Conservation (phyloP, 2,113 vertebrate species). For the Cochlearius cochlearius region DNA sequence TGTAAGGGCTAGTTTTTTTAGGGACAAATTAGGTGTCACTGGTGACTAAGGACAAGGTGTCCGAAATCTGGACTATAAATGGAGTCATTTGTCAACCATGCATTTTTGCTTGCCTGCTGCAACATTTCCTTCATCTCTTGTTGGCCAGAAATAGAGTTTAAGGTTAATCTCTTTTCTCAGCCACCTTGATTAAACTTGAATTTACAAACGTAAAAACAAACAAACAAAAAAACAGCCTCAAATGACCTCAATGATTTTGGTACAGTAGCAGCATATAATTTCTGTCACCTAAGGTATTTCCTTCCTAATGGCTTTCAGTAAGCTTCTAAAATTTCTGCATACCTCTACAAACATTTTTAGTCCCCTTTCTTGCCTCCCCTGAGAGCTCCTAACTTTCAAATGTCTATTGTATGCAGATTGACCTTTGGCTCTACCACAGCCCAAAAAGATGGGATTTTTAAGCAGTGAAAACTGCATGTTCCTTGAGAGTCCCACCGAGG, state of each 20-base stretch:
- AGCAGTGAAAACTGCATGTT: neutral
- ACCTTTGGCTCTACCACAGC: neutral
- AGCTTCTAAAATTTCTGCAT: neutral
- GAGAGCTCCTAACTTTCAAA: neutral
- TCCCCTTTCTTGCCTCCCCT: neutral
- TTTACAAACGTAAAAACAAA: neutral
- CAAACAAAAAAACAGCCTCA: neutral
- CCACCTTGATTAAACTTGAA: neutral
- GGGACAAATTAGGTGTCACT: conserved; percentile 75
- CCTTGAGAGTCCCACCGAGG: neutral
- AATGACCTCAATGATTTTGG: neutral
- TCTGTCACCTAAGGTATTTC: neutral
- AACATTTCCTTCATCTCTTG: conserved; percentile 27
- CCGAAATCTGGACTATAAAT: conserved; percentile 71
- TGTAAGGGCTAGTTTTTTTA: conserved; percentile 66
- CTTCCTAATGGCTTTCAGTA: neutral
- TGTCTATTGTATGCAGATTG: neutral
- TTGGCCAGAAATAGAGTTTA: conserved; percentile 31
- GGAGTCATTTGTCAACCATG: conserved; percentile 71
- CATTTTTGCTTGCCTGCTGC: conserved; percentile 54
- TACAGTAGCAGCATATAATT: neutral
- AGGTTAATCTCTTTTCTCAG: conserved; percentile 37
- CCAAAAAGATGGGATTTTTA: neutral
- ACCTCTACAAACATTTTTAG: neutral
- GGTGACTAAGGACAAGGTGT: conserved; percentile 73